These are phyloP conservation scores for Platichthys stellatus DNA, from an alignment of 2,113 vertebrate species.

Conservation along the genomic window DNA sequence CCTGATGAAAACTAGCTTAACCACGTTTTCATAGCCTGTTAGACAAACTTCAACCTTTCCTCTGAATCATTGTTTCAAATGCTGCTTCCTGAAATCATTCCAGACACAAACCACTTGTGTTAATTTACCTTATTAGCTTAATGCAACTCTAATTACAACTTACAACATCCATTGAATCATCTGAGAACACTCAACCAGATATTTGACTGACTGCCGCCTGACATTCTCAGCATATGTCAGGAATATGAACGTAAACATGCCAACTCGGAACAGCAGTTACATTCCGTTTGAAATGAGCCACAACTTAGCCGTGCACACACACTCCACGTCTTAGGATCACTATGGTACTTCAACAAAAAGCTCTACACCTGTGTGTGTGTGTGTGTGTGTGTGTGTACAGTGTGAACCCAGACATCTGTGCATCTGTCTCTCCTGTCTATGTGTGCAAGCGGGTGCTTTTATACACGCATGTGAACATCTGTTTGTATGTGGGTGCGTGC, in stretches of 20 bases:
- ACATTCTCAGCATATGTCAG: too few species aligned
- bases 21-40: not conserved
- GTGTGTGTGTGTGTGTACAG: not conserved
- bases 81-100: not conserved
- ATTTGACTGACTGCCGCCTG: not conserved
- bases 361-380: too few species aligned
- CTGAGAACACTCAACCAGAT: not conserved
- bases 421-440: constrained; percentile 5
- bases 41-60: not conserved
- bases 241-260: not conserved
- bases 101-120: not conserved
- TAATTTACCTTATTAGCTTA: not conserved
- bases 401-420: constrained; percentile 27
- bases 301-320: not conserved
- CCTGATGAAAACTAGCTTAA: not conserved
- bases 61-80: not conserved
- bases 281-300: not conserved
- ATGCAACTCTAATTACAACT: not conserved
- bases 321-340: too few species aligned
- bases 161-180: not conserved
- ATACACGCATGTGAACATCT: constrained; percentile 19
- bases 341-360: not conserved
- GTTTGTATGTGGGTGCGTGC: not conserved
- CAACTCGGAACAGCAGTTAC: not conserved
- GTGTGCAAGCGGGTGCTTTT: constrained; percentile 32